Base-by-base conservation (phyloP, 2,797 vertebrate species). In the Eulemur mongoz region DNA sequence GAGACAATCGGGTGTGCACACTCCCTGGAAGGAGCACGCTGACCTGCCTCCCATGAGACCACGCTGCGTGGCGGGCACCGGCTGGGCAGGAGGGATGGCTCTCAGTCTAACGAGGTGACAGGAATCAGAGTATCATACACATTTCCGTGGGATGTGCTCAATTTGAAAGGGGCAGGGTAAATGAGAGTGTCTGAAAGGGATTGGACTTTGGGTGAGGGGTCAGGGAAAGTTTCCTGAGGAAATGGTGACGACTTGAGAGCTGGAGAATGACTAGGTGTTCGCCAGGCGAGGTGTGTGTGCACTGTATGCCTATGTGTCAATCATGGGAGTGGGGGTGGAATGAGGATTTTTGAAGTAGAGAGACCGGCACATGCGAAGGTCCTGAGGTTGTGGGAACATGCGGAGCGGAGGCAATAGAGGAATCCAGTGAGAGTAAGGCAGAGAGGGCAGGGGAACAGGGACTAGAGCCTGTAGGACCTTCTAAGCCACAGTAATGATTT, bases 11-110 rank as follows among this genome's bases (percentile, higher is more conserved):
- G 13, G 13, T 17, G 20, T 65, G n/a, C 3, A 7, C 5, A 23
- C 22, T 27, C 40, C 67, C 72, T 48, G 38, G 25, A 69, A 4
- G 8, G 27, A 2, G 2, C 18, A 14, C 50, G 10, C 23, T 35
- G 1, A 20, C 23, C 40, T 30, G 27, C 63, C 23, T 50, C 69
- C 61, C 11, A 0, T 4, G 43, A 67, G 54, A 12, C 35, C 0
- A 0, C 17, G 20, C 40, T 25, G 0, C 17, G 5, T 11, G 12
- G 48, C 27, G 32, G 67, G 35, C 27, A 8, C 38, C 0, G 0
- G 52, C 38, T 35, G 61, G 81, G 32, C 7, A 0, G 2, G 15
- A 12, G 27, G 45, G 40, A 32, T 67, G 88, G 27, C 12, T 0
- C 22, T 45, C 69, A 30, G 61, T 73, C 7, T 32, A 50, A 2